These are phyloP conservation scores for Netelia inedita DNA, from an alignment of 2,888 invertebrate species.

Conservation along the genomic window DNA sequence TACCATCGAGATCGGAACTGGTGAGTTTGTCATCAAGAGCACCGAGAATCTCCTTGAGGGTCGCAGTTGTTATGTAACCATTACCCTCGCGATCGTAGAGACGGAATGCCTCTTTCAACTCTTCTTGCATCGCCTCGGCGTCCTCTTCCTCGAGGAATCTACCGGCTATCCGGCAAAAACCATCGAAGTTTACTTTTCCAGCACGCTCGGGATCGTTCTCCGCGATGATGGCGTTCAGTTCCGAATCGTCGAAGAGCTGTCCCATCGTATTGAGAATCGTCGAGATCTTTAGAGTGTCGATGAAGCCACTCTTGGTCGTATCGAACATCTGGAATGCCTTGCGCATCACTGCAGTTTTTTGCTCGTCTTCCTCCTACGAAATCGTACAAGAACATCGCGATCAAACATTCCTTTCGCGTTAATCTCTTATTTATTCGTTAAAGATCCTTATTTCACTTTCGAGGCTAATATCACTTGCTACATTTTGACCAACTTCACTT, in stretches of 20 bases:
- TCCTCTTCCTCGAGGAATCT: constrained; percentile 98
- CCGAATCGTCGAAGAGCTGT: constrained; percentile 96
- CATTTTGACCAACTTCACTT: constrained; percentile 39
- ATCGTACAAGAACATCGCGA: background rate
- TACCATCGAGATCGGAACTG: constrained; percentile 96
- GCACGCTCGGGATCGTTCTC: constrained; percentile 96
- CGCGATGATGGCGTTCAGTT: constrained; percentile 94
- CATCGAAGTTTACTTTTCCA: constrained; percentile 97
- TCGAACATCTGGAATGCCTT: constrained; percentile 99
- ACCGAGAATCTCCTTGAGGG: constrained; percentile 96
- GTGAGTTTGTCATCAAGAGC: constrained; percentile 97
- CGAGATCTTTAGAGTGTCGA: constrained; percentile 95
- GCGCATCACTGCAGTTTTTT: constrained; percentile 95
- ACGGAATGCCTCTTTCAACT: constrained; percentile 98
- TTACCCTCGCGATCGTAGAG: constrained; percentile 98
- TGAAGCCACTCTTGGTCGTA: constrained; percentile 96
- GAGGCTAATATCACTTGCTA: background rate
- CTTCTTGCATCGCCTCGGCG: constrained; percentile 98
- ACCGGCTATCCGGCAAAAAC: constrained; percentile 96
- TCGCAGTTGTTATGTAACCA: constrained; percentile 96
- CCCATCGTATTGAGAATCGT: constrained; percentile 98
- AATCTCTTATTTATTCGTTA: background rate
- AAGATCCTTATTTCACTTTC: background rate
- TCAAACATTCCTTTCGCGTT: background rate
- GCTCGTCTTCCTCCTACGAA: constrained; percentile 89